These are phyloP conservation scores for Plectropomus leopardus DNA, from an alignment of 2,113 vertebrate genomes.

Conservation along the genomic window DNA sequence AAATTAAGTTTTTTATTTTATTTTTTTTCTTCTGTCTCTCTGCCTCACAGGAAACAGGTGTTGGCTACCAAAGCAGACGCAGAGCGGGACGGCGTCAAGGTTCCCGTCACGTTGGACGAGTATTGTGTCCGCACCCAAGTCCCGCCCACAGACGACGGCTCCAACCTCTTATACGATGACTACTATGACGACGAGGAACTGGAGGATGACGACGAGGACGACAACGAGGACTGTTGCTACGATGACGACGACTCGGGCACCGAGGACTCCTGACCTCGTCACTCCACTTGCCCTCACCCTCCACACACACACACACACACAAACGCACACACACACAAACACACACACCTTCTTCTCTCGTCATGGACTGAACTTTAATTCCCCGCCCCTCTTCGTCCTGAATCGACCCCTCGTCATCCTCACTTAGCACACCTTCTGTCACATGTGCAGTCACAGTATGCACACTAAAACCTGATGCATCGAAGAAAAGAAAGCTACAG, in stretches of 20 bases:
- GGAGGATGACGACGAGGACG: slow-evolving; percentile 86
- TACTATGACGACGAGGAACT: slow-evolving; percentile 93
- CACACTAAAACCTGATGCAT: slow-evolving; percentile 66
- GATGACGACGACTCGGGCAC: slow-evolving; percentile 92
- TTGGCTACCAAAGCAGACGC: slow-evolving; percentile 93
- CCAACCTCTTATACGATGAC: slow-evolving; percentile 95
- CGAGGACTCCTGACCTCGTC: slow-evolving; percentile 90
- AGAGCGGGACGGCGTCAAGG: slow-evolving; percentile 93
- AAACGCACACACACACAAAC: background rate
- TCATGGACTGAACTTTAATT: slow-evolving; percentile 65
- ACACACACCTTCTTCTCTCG: slow-evolving; percentile 9
- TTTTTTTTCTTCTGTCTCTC: rapidly evolving
- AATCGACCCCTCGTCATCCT: slow-evolving; percentile 30
- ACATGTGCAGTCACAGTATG: slow-evolving; percentile 53
- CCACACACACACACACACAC: background rate
- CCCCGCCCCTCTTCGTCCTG: slow-evolving; percentile 8
- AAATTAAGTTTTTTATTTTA: too few relatives aligned
- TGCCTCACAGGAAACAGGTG: slow-evolving; percentile 91
- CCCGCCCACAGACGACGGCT: slow-evolving; percentile 91
- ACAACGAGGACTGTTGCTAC: slow-evolving; percentile 89
- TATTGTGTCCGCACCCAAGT: slow-evolving; percentile 95
- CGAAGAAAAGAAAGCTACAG: slow-evolving; percentile 50
- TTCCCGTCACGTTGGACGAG: slow-evolving; percentile 94
- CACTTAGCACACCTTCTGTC: slow-evolving; percentile 30
- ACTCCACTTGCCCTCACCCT: slow-evolving; percentile 6